A percentile compares a stretch with the other conserved stretches of the same genome.
These are phyloP conservation scores for Gymnoscopelus microlampas DNA, from an alignment of 2,797 vertebrate species.

Conservation along the genomic window DNA sequence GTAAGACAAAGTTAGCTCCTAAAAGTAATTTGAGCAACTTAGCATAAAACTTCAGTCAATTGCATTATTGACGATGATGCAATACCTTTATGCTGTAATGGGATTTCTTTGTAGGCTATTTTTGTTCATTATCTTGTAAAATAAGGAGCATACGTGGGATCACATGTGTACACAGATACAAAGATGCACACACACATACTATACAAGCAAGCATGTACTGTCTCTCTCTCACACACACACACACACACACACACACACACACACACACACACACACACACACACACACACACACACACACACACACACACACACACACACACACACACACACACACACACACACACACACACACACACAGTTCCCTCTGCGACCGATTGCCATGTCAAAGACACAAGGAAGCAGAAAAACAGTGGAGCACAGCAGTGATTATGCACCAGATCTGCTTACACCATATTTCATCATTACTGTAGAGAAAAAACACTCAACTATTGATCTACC, in stretches of 20 bases:
- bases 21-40: conserved; percentile 17
- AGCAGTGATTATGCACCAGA: conserved; percentile 79
- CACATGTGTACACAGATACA: too few relatives aligned
- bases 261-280: conserved; percentile 5
- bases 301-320: conserved; percentile 43
- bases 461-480: conserved; percentile 81
- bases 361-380: not conserved
- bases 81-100: conserved; percentile 24
- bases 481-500: conserved; percentile 78
- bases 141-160: too few relatives aligned
- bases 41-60: conserved; percentile 26
- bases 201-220: too few relatives aligned
- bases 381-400: conserved; percentile 10
- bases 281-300: conserved; percentile 16
- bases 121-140: too few relatives aligned
- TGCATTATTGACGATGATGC: not conserved
- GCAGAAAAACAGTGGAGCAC: conserved; percentile 63
- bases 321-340: conserved; percentile 48
- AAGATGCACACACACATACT: too few relatives aligned
- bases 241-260: too few relatives aligned
- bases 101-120: conserved; percentile 39
- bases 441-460: conserved; percentile 86
- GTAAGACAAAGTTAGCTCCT: conserved; percentile 6
- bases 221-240: too few relatives aligned
- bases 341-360: conserved; percentile 11